A percentile compares a stretch with the other conserved stretches of the same genome.
phyloP scores from a whole-genome alignment of 1,140 invertebrate genomes.

The Metopolophium dirhodum region DNA sequence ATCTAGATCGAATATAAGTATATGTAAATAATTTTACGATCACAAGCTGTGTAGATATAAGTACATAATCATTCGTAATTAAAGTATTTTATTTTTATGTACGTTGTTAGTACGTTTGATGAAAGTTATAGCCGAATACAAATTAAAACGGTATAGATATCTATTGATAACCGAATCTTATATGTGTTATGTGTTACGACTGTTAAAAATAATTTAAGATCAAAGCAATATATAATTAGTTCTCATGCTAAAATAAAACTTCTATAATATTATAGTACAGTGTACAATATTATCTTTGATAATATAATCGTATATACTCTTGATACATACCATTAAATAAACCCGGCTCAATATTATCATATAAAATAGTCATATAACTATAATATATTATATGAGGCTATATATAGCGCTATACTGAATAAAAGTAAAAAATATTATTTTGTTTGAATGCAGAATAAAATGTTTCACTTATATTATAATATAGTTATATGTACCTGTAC shows the following conservation, averaged over 20 bases:
- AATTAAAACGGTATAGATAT: not conserved
- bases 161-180: not conserved
- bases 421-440: not conserved
- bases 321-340: not conserved
- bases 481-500: too few species aligned
- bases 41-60: not conserved
- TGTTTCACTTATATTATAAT: too few species aligned
- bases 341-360: not conserved
- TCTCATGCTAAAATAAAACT: not conserved
- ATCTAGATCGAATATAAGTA: not conserved
- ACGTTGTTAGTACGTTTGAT: not conserved
- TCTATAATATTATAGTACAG: too few species aligned
- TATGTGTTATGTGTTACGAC: not conserved
- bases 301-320: not conserved
- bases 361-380: too few species aligned
- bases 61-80: not conserved
- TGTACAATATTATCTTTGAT: too few species aligned
- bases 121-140: not conserved
- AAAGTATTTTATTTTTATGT: not conserved
- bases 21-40: not conserved
- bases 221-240: not conserved
- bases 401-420: not conserved
- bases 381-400: not conserved
- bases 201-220: not conserved
- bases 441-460: not conserved